Percentiles rank a stretch among this genome's conserved stretches.
phyloP scores from a whole-genome alignment of 2,797 vertebrate species.

The Anguilla obscura region DNA sequence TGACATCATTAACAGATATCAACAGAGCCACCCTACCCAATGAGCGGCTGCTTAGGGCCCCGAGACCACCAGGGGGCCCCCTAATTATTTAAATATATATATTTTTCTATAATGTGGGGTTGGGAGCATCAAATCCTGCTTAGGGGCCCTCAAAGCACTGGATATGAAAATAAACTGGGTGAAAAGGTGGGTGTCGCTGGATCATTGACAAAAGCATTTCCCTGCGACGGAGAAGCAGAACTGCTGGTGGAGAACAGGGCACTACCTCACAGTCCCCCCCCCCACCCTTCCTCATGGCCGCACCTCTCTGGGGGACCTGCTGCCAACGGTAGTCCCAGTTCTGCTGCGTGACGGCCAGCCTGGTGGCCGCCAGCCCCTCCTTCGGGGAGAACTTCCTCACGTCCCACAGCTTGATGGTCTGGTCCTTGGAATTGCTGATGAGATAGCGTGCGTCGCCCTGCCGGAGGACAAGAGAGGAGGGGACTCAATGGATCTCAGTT shows the following conservation, averaged over 20 bases:
- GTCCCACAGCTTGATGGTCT: constrained; percentile 95
- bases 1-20: background rate
- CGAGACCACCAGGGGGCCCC: no score
- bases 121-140: no score
- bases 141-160: no score
- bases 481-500: background rate
- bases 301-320: constrained; percentile 90
- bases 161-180: background rate
- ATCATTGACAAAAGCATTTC: background rate
- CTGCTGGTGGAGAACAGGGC: background rate
- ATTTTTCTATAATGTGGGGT: no score
- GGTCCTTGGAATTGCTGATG: constrained; percentile 94
- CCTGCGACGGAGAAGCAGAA: background rate
- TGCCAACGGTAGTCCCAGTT: constrained; percentile 97
- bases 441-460: constrained; percentile 90
- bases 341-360: constrained; percentile 87
- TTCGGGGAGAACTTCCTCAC: constrained; percentile 86
- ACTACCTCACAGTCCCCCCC: background rate
- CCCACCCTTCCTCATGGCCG: constrained; percentile 25
- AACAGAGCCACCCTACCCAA: background rate
- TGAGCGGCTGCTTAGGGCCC: no score
- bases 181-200: background rate
- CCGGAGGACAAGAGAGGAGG: constrained; percentile 8
- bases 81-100: no score
- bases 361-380: constrained; percentile 86